Percentiles rank a stretch among this genome's conserved stretches.
These are phyloP conservation scores for Condylostylus longicornis DNA, from an alignment of 1,140 invertebrate genomes.

Conservation along the genomic window DNA sequence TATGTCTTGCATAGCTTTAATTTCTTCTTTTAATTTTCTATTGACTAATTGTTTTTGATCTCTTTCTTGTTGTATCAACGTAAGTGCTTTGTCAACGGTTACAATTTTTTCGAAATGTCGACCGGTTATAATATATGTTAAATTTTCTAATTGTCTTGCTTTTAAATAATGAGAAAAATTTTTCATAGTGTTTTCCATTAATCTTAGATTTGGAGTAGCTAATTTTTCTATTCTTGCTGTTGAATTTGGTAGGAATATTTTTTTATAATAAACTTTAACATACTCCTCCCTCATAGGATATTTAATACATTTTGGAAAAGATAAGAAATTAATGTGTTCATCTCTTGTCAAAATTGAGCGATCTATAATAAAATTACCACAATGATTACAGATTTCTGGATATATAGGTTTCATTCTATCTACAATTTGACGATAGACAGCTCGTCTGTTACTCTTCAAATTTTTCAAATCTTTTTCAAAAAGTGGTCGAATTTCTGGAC, in stretches of 20 bases:
- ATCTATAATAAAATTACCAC: constrained; percentile 24
- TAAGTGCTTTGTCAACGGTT: constrained; percentile 20
- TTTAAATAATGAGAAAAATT: constrained; percentile 13
- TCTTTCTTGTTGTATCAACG: constrained; percentile 21
- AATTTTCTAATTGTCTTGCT: constrained; percentile 10
- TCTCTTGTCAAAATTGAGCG: constrained; percentile 22
- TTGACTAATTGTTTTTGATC: constrained; percentile 15
- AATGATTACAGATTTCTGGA: constrained; percentile 18
- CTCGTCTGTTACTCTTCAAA: background rate
- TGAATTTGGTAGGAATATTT: constrained; percentile 15
- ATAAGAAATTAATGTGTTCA: constrained; percentile 23
- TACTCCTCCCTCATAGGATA: constrained; percentile 7
- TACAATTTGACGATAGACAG: too few species aligned
- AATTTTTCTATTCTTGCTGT: constrained; percentile 22
- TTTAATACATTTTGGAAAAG: constrained; percentile 21
- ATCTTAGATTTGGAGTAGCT: constrained; percentile 16
- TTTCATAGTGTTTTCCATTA: constrained; percentile 14
- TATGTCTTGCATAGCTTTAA: constrained; percentile 18
- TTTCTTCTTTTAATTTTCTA: constrained; percentile 12
- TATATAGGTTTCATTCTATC: constrained; percentile 10
- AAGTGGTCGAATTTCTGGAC: too few species aligned
- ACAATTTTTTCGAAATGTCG: constrained; percentile 14
- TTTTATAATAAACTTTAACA: constrained; percentile 13
- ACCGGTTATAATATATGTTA: constrained; percentile 17
- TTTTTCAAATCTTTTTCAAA: too few species aligned